Evolutionary conservation across 37 sponge, comb jelly and placozoan genomes (phyloP), one percentile per base, ranked within the genome.

Genomic region (Diacarnus erythraeanus): DNA sequence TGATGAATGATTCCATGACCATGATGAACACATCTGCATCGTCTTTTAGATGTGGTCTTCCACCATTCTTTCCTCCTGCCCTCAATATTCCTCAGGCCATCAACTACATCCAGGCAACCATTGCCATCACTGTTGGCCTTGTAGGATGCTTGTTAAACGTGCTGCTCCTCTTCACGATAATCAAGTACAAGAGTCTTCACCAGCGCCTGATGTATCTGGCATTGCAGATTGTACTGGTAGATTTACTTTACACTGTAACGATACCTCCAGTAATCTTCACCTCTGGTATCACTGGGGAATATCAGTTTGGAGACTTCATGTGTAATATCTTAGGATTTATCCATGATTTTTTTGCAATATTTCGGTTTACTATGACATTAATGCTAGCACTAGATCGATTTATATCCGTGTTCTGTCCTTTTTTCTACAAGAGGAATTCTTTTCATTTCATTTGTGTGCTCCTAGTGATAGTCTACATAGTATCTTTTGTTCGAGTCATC

Each of bases 401-500:
- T 37, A 71, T 71, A 15, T 71, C 71, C 12, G 71, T 71, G 25
- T 71, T 35, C 71, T 35, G 36, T 2, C 71, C 71, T 18, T 71
- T 71, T 42, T 71, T 71, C 26, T 27, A 71, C 38, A 18, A 26
- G 22, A 30, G 34, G 31, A 17, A 17, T 34, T 31, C 66, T 15
- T 34, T 30, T 31, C 17, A 18, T 30, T 10, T 17, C 17, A 25
- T 31, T 3, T 47, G 51, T 47, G 51, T 47, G 10, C 34, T 65
- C 2, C 17, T 30, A 34, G 2, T 35, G 2, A 30, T 65, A 1
- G 34, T 65, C 17, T 65, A 30, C 33, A 34, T 65, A 18, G 31
- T 65, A 65, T 30, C 66, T 3, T 3, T 65, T 18, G 31, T 10
- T 15, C 2, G 66, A 6, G 66, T 30, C 27, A 31, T 65, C 31